These are phyloP conservation scores for Apotomis turbidana DNA, from an alignment of 2,888 invertebrate genomes.

Conservation along the genomic window DNA sequence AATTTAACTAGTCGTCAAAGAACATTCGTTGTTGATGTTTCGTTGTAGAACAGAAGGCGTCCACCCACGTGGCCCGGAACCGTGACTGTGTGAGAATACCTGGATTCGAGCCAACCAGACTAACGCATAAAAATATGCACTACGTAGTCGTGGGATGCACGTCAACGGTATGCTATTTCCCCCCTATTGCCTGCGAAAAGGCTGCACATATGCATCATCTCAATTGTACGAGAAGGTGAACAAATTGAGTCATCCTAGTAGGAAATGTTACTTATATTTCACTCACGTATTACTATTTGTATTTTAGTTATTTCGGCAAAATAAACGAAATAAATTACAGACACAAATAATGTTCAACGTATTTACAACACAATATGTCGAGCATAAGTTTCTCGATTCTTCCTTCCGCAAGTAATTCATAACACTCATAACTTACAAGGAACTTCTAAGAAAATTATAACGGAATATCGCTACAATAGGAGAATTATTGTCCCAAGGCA, in stretches of 20 bases:
- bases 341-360: conserved; percentile 26
- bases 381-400: conserved; percentile 25
- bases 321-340: conserved; percentile 25
- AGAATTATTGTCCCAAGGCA: conserved; percentile 43
- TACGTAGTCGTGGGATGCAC: conserved; percentile 55
- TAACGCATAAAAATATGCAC: conserved; percentile 71
- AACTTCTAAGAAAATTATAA: conserved; percentile 38
- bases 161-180: conserved; percentile 56
- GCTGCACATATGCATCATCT: background rate
- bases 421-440: conserved; percentile 26
- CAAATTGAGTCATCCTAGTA: background rate
- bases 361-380: conserved; percentile 29
- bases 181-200: conserved; percentile 1
- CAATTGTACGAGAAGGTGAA: background rate
- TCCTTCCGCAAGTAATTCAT: conserved; percentile 25
- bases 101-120: conserved; percentile 72
- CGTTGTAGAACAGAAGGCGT: conserved; percentile 51
- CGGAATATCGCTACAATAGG: conserved; percentile 43
- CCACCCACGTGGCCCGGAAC: conserved; percentile 67
- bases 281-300: background rate
- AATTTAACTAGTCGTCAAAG: background rate
- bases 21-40: conserved; percentile 56
- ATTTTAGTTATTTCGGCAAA: conserved; percentile 4
- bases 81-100: conserved; percentile 55
- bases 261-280: background rate